phyloP scores from a whole-genome alignment of 2,113 vertebrate genomes.

The Heterotilapia buettikoferi region DNA sequence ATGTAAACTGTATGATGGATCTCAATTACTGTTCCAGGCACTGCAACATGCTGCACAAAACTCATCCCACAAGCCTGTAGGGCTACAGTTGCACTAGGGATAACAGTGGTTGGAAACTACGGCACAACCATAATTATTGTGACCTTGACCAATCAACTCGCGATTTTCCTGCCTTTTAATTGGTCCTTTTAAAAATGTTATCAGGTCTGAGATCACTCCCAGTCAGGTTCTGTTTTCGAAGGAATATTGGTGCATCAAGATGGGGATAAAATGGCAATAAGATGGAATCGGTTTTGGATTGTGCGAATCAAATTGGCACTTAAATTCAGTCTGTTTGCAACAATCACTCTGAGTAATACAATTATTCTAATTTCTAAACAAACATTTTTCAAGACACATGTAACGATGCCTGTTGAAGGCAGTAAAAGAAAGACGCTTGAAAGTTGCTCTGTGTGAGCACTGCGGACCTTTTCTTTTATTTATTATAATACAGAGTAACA shows the following conservation, averaged over 20 bases:
- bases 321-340: neutral
- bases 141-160: neutral
- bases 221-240: neutral
- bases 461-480: neutral
- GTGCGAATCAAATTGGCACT: neutral
- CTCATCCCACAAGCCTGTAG: constrained; percentile 52
- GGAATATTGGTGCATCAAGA: neutral
- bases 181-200: neutral
- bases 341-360: neutral
- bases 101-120: neutral
- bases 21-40: neutral
- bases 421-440: neutral
- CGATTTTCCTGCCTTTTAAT: neutral
- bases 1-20: neutral
- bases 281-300: neutral
- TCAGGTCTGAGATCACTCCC: neutral
- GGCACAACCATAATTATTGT: neutral
- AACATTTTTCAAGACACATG: neutral
- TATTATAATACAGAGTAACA: neutral
- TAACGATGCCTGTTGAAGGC: neutral
- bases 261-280: neutral
- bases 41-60: neutral
- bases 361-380: neutral
- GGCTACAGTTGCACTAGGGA: neutral
- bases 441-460: neutral